Conservation (phyloP, 2,113 vertebrate species). For the Chloroceryle aenea region DNA sequence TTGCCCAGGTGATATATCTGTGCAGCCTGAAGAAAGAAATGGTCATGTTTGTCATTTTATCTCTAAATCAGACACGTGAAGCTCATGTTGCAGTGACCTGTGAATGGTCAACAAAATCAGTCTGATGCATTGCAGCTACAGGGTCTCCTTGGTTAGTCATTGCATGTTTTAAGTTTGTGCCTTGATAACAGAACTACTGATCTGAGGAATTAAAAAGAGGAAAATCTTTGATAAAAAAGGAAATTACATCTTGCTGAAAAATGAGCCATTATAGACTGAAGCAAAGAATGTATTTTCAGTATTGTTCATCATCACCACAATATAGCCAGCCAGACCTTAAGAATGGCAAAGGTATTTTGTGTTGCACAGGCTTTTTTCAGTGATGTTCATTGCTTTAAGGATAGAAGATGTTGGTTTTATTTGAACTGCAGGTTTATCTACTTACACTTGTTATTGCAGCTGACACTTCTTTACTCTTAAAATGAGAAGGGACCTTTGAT, state of each 20-base stretch:
- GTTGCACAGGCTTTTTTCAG: neutral
- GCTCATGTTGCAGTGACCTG: neutral
- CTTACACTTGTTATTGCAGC: neutral
- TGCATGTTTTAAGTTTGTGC: neutral
- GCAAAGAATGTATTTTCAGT: neutral
- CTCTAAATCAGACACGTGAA: neutral
- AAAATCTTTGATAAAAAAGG: neutral
- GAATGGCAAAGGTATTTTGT: neutral
- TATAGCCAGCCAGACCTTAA: neutral
- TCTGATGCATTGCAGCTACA: conserved; percentile 46
- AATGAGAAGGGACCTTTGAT: neutral
- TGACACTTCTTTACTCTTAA: neutral
- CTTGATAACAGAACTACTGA: neutral
- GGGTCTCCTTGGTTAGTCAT: conserved; percentile 39
- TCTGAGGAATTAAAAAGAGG: neutral
- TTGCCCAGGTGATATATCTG: neutral
- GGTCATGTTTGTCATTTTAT: neutral
- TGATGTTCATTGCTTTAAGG: neutral
- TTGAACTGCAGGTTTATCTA: neutral
- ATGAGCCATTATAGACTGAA: neutral
- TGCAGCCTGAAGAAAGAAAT: neutral
- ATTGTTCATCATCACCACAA: neutral
- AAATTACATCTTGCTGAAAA: neutral
- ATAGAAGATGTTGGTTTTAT: neutral
- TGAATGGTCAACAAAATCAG: neutral